Conservation (phyloP, 2,113 vertebrate genomes). For the Pomatostomus ruficeps region DNA sequence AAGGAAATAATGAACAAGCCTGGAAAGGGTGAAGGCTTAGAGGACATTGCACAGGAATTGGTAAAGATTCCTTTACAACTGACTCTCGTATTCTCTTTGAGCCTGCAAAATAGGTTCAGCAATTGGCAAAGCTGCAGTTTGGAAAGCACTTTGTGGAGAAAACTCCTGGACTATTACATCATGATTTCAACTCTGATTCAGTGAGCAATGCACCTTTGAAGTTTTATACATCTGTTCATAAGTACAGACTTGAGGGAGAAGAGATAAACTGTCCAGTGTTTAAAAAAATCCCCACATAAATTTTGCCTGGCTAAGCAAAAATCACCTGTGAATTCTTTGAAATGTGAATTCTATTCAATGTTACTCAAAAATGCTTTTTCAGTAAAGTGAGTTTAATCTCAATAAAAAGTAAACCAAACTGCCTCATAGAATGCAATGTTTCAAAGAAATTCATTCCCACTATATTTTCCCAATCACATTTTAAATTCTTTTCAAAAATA, state of each 20-base stretch:
- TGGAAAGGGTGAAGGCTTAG: background rate
- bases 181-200: background rate
- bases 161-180: background rate
- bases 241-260: background rate
- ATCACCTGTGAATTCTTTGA: background rate
- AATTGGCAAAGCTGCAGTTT: background rate
- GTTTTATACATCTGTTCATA: background rate
- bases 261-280: background rate
- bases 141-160: background rate
- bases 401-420: background rate
- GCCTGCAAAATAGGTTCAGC: background rate
- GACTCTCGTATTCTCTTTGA: background rate
- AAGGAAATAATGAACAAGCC: background rate
- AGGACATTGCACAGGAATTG: background rate
- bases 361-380: background rate
- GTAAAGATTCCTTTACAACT: background rate
- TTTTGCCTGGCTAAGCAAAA: background rate
- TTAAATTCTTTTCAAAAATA: background rate
- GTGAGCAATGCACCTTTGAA: background rate
- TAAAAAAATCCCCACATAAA: background rate
- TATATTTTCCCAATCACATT: background rate
- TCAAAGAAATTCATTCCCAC: background rate
- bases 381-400: background rate
- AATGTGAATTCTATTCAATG: background rate
- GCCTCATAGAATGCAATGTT: background rate